A percentile compares a stretch with the other conserved stretches of the same genome.
Evolutionary conservation across 1,140 invertebrate species (phyloP).

Genomic region (Aradophagus sp.): DNA sequence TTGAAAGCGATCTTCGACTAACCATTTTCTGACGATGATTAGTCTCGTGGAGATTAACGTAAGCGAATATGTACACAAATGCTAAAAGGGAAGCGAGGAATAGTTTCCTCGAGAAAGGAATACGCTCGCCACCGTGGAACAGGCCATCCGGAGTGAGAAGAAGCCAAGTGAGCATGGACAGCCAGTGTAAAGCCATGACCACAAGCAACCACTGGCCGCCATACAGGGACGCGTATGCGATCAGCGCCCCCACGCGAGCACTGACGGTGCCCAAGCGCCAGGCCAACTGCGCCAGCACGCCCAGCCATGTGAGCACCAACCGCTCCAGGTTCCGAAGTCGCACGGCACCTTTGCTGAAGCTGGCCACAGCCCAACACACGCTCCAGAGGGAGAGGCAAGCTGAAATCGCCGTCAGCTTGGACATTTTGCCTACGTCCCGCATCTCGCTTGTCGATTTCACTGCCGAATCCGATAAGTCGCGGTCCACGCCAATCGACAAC

Average conservation of each 20-base stretch:
- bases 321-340: constrained; percentile 86
- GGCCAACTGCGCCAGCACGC: constrained; percentile 84
- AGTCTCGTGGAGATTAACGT: constrained; percentile 89
- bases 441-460: constrained; percentile 45
- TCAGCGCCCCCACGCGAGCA: constrained; percentile 85
- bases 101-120: constrained; percentile 80
- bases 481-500: constrained; percentile 75
- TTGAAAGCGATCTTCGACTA: constrained; percentile 31
- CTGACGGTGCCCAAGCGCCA: constrained; percentile 91
- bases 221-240: constrained; percentile 90
- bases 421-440: constrained; percentile 74
- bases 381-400: constrained; percentile 87
- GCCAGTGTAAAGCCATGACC: constrained; percentile 85
- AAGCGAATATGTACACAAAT: constrained; percentile 92
- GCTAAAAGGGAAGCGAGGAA: constrained; percentile 84
- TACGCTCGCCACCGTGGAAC: constrained; percentile 84
- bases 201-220: constrained; percentile 81
- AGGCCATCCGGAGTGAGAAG: constrained; percentile 86
- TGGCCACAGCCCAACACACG: constrained; percentile 92
- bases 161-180: constrained; percentile 90
- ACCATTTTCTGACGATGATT: constrained; percentile 88
- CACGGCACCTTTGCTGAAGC: constrained; percentile 90
- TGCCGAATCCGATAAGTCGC: constrained; percentile 36
- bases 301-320: constrained; percentile 90
- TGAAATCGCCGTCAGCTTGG: constrained; percentile 87